Evolutionary conservation across 2,113 vertebrate genomes (phyloP), one percentile per base, ranked within the genome.

Genomic region (Meleagris gallopavo): DNA sequence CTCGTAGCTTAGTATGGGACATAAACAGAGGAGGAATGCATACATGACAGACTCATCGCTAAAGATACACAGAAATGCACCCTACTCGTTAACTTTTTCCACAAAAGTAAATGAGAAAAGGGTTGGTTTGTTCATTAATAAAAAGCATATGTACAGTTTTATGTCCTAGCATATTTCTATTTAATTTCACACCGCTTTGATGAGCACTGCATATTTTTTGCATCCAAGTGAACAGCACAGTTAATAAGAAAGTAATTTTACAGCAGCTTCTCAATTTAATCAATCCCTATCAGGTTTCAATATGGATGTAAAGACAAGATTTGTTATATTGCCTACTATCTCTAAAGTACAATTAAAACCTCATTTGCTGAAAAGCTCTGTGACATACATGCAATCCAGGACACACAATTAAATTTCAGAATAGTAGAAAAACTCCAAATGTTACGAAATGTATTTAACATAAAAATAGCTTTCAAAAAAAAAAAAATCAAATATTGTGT

Each of bases 191-290:
- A 55, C 2, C 5, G 65, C 19, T 83, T 32, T 86, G 62, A 90
- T 69, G 29, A 93, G 29, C 2, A 71, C 18, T 36, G 38, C 73
- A 79, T 57, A 8, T 54, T 93, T 86, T 89, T 82, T 2, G 3
- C 48, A 94, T 73, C 25, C 54, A 90, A 82, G 41, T 34, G 57
- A 86, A 69, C 46, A 79, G 60, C 40, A 62, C 70, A 64, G 41
- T 86, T 94, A 91, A 71, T 83, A 95, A 80, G 36, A 84, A 84
- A 86, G n/a, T 66, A 81, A 86, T 84, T 87, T 90, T 82, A 94
- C 38, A 91, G 45, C 29, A 89, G 41, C 40, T 61, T 90, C 70
- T 84, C 73, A 41, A 43, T 84, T 93, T 89, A 65, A 87, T 91
- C 76, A 83, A 89, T 83, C 40, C 27, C 13, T 70, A 83, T 88